Conservation (phyloP, 2,888 invertebrate genomes). For the Cantharis rufa region DNA sequence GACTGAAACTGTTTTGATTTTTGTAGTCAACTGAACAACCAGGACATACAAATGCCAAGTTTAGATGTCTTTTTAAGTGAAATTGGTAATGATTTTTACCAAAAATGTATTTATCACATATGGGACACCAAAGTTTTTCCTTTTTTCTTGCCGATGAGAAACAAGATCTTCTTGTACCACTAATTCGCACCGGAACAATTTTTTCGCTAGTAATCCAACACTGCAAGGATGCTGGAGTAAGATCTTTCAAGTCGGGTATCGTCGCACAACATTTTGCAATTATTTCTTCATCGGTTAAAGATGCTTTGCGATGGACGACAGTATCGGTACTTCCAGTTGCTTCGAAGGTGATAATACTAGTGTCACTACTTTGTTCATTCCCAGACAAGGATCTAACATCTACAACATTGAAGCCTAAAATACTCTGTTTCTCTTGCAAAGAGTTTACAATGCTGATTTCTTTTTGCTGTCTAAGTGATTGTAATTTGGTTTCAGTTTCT, state of each 20-base stretch:
- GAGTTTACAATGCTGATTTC: neutral
- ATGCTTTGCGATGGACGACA: neutral
- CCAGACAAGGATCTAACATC: neutral
- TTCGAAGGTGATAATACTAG: neutral
- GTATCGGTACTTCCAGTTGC: neutral
- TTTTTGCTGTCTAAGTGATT: neutral
- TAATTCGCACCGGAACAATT: neutral
- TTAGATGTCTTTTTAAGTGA: conserved; percentile 7
- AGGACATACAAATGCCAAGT: neutral
- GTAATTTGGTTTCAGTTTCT: conserved; percentile 4
- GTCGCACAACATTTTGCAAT: conserved; percentile 3
- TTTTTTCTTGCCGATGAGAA: neutral
- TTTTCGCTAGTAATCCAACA: conserved; percentile 12
- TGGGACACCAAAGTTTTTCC: neutral
- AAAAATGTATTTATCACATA: neutral
- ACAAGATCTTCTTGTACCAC: neutral
- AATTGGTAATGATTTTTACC: neutral
- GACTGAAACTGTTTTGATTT: neutral
- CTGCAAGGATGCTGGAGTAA: neutral
- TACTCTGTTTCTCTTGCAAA: neutral
- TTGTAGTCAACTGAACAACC: neutral
- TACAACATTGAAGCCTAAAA: neutral
- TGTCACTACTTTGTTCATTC: neutral
- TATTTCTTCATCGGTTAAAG: conserved; percentile 10
- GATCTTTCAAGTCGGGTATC: neutral